A percentile compares a stretch with the other conserved stretches of the same genome.
Conservation (phyloP, 1,140 invertebrate genomes). For the Rhyacophila brunnea region DNA sequence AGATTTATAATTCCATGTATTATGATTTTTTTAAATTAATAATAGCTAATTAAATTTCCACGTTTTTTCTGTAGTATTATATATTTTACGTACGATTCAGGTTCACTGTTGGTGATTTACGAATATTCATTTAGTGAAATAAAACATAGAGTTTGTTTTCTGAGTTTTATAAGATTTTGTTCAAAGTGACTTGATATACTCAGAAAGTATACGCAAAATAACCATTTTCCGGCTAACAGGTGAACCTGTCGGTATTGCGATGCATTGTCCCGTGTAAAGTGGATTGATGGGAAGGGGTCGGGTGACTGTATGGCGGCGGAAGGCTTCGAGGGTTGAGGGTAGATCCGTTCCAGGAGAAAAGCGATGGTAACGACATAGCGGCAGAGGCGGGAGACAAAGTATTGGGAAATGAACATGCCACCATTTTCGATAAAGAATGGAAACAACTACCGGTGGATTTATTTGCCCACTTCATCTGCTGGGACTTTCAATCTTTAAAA, state of each 20-base stretch:
- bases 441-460: slow-evolving; percentile 13
- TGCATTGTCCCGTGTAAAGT: slow-evolving; percentile 30
- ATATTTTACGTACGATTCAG: no score
- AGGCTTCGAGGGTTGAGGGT: neutral
- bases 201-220: slow-evolving; percentile 13
- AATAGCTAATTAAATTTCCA: no score
- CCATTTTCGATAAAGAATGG: slow-evolving; percentile 23
- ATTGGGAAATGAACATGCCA: slow-evolving; percentile 10
- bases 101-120: no score
- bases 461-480: slow-evolving; percentile 3
- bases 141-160: no score
- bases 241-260: slow-evolving; percentile 28
- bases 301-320: neutral
- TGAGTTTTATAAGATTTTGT: neutral
- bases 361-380: slow-evolving; percentile 10
- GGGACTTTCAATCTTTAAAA: neutral
- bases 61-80: no score
- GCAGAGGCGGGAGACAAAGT: slow-evolving; percentile 14
- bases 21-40: no score
- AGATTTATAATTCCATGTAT: no score
- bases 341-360: neutral
- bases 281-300: slow-evolving; percentile 25
- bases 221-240: slow-evolving; percentile 28
- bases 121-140: no score
- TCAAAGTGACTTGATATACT: slow-evolving; percentile 1